Percentiles rank a stretch among this genome's conserved stretches.
phyloP scores from a whole-genome alignment of 1,140 invertebrate genomes.

The Halictus rubicundus region DNA sequence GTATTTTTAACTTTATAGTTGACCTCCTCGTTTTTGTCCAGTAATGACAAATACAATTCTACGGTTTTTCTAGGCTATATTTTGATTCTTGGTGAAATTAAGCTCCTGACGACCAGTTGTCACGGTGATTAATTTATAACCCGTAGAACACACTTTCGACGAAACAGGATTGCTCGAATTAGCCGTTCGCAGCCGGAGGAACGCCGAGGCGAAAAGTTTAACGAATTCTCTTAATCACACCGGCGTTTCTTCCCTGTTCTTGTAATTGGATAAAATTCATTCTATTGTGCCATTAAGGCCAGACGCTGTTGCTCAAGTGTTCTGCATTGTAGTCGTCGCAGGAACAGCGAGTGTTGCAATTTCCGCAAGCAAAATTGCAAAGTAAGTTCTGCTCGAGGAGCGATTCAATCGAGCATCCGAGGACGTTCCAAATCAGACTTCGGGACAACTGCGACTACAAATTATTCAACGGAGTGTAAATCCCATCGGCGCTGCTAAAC shows the following conservation, averaged over 20 bases:
- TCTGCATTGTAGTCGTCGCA: background rate
- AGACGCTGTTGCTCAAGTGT: background rate
- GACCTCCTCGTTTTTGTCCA: too few relatives aligned
- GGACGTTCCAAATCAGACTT: too few relatives aligned
- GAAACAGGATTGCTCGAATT: background rate
- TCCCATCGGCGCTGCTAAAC: too few relatives aligned
- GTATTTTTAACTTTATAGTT: too few relatives aligned
- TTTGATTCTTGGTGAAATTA: too few relatives aligned
- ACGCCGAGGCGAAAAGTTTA: slow-evolving; percentile 1
- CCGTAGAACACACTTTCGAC: background rate
- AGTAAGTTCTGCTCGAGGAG: background rate
- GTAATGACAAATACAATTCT: too few relatives aligned
- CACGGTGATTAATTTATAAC: background rate
- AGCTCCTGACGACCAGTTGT: too few relatives aligned
- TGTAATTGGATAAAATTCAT: slow-evolving; percentile 17
- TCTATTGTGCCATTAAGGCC: background rate
- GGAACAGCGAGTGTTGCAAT: background rate
- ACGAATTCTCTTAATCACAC: slow-evolving; percentile 18
- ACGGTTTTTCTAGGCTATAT: too few relatives aligned
- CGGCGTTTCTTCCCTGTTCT: background rate
- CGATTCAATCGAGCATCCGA: background rate
- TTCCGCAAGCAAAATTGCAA: background rate
- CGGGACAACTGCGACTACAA: too few relatives aligned
- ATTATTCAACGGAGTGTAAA: too few relatives aligned
- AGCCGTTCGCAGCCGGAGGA: background rate